Evolutionary conservation across 2,888 invertebrate genomes (phyloP).

Genomic region (Platycheirus rosarum): DNA sequence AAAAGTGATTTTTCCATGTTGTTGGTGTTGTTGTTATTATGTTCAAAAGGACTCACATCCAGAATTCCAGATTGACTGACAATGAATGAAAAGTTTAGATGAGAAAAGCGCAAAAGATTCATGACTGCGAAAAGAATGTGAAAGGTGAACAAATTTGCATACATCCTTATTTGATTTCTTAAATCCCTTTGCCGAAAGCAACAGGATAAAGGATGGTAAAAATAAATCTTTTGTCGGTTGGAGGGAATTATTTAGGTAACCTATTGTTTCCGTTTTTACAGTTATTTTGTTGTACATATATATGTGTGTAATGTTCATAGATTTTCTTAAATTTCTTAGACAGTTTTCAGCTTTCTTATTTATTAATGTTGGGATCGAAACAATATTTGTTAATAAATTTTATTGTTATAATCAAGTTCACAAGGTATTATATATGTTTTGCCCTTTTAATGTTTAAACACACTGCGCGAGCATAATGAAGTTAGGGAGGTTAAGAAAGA

Average conservation of each 20-base stretch:
- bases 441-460: too few relatives aligned
- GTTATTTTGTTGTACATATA: neutral
- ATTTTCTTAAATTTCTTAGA: too few relatives aligned
- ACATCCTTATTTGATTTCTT: conserved; percentile 30
- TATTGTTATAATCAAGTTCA: too few relatives aligned
- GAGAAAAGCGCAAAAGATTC: neutral
- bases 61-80: conserved; percentile 23
- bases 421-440: too few relatives aligned
- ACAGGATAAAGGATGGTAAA: conserved; percentile 19
- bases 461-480: too few relatives aligned
- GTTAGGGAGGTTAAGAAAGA: too few relatives aligned
- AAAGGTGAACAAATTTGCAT: conserved; percentile 22
- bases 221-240: conserved; percentile 24
- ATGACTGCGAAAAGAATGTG: neutral
- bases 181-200: conserved; percentile 28
- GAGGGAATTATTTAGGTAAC: neutral
- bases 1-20: too few relatives aligned
- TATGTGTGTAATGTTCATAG: too few relatives aligned
- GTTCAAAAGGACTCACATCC: neutral
- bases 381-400: neutral
- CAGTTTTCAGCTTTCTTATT: neutral
- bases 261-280: neutral
- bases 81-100: conserved; percentile 15
- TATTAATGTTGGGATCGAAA: neutral
- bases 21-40: too few relatives aligned